Conservation (phyloP, 53 echinoderm and acorn worm genomes). For the Actinopyga echinites region DNA sequence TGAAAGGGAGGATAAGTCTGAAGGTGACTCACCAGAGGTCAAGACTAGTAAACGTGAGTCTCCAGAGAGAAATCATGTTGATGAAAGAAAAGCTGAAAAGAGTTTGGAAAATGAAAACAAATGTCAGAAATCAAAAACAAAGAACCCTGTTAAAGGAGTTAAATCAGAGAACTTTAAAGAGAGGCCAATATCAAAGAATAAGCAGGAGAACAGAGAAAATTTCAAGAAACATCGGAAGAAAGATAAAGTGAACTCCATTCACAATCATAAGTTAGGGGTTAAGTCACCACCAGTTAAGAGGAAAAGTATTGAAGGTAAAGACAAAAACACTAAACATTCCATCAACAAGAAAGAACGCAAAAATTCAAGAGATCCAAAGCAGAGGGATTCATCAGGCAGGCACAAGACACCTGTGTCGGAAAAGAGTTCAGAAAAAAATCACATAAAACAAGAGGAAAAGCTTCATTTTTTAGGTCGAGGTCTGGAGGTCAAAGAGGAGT, state of each 20-base stretch:
- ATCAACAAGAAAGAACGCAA: constrained; percentile 34
- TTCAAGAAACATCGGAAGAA: neutral
- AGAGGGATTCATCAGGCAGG: neutral
- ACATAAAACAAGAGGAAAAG: constrained; percentile 44
- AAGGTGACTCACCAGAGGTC: neutral
- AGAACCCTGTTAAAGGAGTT: constrained; percentile 28
- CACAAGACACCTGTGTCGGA: neutral
- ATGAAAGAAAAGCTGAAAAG: neutral
- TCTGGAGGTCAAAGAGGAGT: constrained; percentile 49
- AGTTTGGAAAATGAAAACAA: neutral
- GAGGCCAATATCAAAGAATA: constrained; percentile 3
- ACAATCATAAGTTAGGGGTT: constrained; percentile 1
- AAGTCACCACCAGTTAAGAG: constrained; percentile 8
- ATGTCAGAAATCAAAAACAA: constrained; percentile 16
- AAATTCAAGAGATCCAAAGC: constrained; percentile 11
- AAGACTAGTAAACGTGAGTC: neutral
- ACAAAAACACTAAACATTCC: constrained; percentile 31
- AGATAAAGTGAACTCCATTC: constrained; percentile 20
- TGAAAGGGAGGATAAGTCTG: neutral
- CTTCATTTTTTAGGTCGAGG: constrained; percentile 43
- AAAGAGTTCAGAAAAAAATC: constrained; percentile 11
- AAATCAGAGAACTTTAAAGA: constrained; percentile 45
- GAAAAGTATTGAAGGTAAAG: constrained; percentile 9
- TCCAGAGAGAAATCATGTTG: neutral
- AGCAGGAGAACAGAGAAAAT: neutral